Evolutionary conservation across 2,888 invertebrate species (phyloP).

Genomic region (Rotaria socialis): DNA sequence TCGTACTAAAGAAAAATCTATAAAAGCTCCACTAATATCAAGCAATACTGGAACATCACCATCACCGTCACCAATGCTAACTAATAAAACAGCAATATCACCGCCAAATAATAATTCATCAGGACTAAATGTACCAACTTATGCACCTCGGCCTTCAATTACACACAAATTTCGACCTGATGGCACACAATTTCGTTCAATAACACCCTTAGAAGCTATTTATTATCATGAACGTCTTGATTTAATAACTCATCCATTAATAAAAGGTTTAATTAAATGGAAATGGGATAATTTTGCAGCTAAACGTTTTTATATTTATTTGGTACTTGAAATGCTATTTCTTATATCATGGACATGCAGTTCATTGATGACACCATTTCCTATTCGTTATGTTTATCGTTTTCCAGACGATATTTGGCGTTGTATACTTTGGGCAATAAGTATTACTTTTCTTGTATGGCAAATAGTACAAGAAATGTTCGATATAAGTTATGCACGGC

Average conservation of each 20-base stretch:
- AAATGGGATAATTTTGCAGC: conserved; percentile 34
- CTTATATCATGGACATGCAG: conserved; percentile 25
- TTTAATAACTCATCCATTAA: conserved; percentile 15
- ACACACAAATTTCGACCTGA: conserved; percentile 32
- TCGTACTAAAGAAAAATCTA: not conserved
- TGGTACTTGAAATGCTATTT: not conserved
- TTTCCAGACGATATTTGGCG: conserved; percentile 27
- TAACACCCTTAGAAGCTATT: conserved; percentile 26
- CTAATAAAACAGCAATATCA: not conserved
- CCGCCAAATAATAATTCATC: not conserved
- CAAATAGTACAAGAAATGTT: not conserved
- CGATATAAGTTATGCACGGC: not conserved
- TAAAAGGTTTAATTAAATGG: conserved; percentile 37
- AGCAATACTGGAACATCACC: not conserved
- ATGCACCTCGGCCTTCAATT: not conserved
- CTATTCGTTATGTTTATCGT: conserved; percentile 18
- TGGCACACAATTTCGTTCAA: conserved; percentile 5
- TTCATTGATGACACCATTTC: conserved; percentile 7
- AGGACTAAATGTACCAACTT: not conserved
- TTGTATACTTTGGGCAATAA: not conserved
- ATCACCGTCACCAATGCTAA: not conserved
- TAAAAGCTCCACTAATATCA: not conserved
- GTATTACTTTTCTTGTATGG: conserved; percentile 5
- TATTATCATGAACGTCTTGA: conserved; percentile 36
- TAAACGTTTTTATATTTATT: not conserved